Conservation (phyloP, 2,888 invertebrate species). For the Allolobophora icterica region DNA sequence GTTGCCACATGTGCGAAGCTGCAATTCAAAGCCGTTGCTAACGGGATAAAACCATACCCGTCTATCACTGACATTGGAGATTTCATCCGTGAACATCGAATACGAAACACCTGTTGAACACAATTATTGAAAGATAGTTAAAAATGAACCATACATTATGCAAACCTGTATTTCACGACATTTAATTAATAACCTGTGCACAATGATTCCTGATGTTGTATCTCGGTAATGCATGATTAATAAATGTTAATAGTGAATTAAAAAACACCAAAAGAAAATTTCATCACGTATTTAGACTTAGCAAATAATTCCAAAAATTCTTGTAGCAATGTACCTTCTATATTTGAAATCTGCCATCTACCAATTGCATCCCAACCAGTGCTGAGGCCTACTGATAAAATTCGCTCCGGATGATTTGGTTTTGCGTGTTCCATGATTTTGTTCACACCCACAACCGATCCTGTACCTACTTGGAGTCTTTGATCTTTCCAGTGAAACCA, state of each 20-base stretch:
- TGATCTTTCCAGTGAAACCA: constrained; percentile 40
- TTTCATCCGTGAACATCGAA: constrained; percentile 11
- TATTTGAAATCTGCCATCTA: constrained; percentile 31
- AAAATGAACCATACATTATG: neutral
- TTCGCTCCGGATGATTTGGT: constrained; percentile 32
- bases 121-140: neutral
- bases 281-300: neutral
- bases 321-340: constrained; percentile 34
- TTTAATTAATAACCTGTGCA: too few species aligned
- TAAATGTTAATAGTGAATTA: neutral
- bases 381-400: constrained; percentile 35
- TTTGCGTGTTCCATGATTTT: constrained; percentile 39
- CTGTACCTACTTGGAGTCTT: constrained; percentile 38
- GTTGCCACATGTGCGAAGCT: constrained; percentile 25
- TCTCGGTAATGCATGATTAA: neutral
- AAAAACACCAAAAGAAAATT: neutral
- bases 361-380: constrained; percentile 38
- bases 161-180: too few species aligned
- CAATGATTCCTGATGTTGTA: neutral
- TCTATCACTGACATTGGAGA: neutral
- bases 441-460: constrained; percentile 33
- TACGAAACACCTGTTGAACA: neutral
- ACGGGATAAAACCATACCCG: constrained; percentile 9
- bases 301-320: neutral
- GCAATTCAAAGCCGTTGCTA: neutral